Base-by-base conservation (phyloP, 2,797 vertebrate genomes). In the Neosalanx taihuensis region DNA sequence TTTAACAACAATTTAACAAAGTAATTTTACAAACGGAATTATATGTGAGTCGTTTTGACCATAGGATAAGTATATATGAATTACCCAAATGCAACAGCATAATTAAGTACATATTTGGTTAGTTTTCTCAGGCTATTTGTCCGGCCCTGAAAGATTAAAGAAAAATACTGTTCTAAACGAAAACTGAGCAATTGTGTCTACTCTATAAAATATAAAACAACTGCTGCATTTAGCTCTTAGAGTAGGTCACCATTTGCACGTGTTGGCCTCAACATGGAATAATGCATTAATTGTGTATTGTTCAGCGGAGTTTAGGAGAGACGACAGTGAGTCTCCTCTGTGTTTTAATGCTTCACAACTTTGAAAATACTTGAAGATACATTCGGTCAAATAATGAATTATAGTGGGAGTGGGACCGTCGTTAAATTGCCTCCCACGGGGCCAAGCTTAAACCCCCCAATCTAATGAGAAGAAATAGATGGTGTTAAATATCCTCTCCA, bases 271-370 rank as follows among this genome's bases (percentile, higher is more conserved):
- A 41, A 77, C 79, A 73, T 85, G 77, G 85, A 90, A 91, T 83
- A 90, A 89, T 86, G 90, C 85, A 84, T 89, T 86, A 86, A 91
- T 90, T 91, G 89, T 91, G 87, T 81, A 88, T 89, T 90, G 88
- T 90, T 90, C 82, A 71, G 75, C 74, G 83, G 84, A 85, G 80
- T 86, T 81, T 86, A 87, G 26, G 51, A 2, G 17, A 51, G 64
- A n/a, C 33, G 41, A 64, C 83, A 85, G 84, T 88, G 81, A 88
- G 85, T 89, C 81, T 87, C 85, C 77, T 86, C 84, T 81, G 75
- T 76, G 72, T 79, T 29, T 63, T 53, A 71, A 15, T 70, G 41
- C 53, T 29, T 62, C 63, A 62, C 35, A 70, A 71, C 66, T 67
- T 53, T 69, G 71, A 46, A 46, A 46, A 46, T 46, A 46, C 41